phyloP scores from a whole-genome alignment of 2,113 vertebrate genomes.

The Platanista minor region DNA sequence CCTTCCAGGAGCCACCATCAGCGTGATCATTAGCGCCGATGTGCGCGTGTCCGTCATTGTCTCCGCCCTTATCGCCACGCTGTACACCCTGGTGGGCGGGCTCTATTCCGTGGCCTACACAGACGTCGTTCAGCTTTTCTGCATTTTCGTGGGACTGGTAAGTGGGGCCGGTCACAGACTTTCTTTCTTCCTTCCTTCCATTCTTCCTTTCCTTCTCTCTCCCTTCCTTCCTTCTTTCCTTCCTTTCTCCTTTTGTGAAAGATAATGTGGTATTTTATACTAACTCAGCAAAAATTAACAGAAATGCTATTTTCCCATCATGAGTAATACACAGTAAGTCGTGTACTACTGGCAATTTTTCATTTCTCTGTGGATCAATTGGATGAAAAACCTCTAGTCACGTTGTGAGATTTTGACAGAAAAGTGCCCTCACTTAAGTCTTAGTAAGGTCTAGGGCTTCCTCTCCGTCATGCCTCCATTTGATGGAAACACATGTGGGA shows the following conservation, averaged over 20 bases:
- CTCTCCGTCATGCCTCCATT: neutral
- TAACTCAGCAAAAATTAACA: neutral
- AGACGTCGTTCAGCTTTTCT: conserved; percentile 97
- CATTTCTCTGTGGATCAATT: neutral
- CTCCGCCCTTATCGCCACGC: conserved; percentile 92
- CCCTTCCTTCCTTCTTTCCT: neutral
- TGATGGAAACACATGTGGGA: neutral
- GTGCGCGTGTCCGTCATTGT: conserved; percentile 91
- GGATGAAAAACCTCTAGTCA: neutral
- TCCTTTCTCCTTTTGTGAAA: neutral
- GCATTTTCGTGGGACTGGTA: conserved; percentile 96
- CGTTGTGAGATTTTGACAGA: neutral
- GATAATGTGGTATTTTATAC: neutral
- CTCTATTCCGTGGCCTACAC: conserved; percentile 98
- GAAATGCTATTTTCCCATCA: neutral
- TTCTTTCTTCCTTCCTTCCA: neutral
- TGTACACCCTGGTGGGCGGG: conserved; percentile 95
- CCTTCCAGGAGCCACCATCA: conserved; percentile 93
- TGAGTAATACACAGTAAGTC: neutral
- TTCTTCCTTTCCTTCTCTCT: neutral
- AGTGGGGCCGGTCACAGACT: conserved; percentile 69
- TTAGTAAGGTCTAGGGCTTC: neutral
- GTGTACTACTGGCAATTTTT: neutral
- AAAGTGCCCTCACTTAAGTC: neutral
- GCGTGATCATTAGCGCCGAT: conserved; percentile 93